Percentiles rank a stretch among this genome's conserved stretches.
These are phyloP conservation scores for Centruroides vittatus DNA, from an alignment of 1,140 invertebrate genomes.

Conservation along the genomic window DNA sequence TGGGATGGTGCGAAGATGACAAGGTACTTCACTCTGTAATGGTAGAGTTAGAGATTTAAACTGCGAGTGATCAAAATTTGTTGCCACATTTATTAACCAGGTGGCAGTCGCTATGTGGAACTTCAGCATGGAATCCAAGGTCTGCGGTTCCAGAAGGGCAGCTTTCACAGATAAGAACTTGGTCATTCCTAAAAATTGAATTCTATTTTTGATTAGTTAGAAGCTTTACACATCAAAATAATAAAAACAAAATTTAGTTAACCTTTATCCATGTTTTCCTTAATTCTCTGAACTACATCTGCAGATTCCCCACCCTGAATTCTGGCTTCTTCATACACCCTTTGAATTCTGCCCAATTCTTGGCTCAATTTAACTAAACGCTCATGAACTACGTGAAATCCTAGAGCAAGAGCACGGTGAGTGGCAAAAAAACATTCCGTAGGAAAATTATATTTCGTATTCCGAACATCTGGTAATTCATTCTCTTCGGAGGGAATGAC, in stretches of 20 bases:
- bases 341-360: constrained; percentile 59
- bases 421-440: constrained; percentile 83
- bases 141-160: constrained; percentile 52
- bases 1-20: constrained; percentile 17
- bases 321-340: constrained; percentile 44
- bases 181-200: constrained; percentile 32
- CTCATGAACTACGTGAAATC: constrained; percentile 62
- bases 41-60: constrained; percentile 4
- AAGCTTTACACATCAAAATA: too few relatives aligned
- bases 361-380: constrained; percentile 48
- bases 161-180: constrained; percentile 41
- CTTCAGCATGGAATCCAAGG: constrained; percentile 48
- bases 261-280: constrained; percentile 42
- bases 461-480: constrained; percentile 37
- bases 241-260: background rate
- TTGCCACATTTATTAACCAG: constrained; percentile 68
- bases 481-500: constrained; percentile 48
- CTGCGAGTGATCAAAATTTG: constrained; percentile 20
- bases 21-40: constrained; percentile 5
- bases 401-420: constrained; percentile 69
- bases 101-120: constrained; percentile 65
- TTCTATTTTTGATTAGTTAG: too few relatives aligned
- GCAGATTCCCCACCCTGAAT: constrained; percentile 30
- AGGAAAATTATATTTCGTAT: constrained; percentile 52
- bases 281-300: constrained; percentile 42